Conservation (phyloP, 2,888 invertebrate species). For the Acronicta leporina region DNA sequence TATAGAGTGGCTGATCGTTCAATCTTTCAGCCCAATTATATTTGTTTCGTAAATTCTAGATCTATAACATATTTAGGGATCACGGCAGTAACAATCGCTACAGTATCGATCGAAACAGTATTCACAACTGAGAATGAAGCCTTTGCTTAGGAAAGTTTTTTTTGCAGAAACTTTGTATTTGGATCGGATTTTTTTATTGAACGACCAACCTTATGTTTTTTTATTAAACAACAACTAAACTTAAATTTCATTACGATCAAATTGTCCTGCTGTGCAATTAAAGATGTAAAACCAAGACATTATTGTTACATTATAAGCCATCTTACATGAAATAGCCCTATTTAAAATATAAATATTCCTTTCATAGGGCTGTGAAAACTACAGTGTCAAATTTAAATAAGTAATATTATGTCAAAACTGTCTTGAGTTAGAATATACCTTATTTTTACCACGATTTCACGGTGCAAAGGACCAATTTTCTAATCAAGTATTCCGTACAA, state of each 20-base stretch:
- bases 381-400: background rate
- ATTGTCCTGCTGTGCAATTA: constrained; percentile 1
- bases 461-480: background rate
- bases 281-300: constrained; percentile 9
- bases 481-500: background rate
- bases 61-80: too few species aligned
- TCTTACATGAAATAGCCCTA: background rate
- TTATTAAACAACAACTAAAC: background rate
- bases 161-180: too few species aligned
- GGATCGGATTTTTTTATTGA: too few species aligned
- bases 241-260: background rate
- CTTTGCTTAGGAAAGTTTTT: too few species aligned
- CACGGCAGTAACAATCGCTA: too few species aligned
- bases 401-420: constrained; percentile 26
- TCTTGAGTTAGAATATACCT: constrained; percentile 5
- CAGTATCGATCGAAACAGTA: too few species aligned
- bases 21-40: too few species aligned
- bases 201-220: background rate
- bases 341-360: constrained; percentile 15
- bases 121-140: too few species aligned
- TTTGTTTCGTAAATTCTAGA: too few species aligned
- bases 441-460: constrained; percentile 3
- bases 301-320: constrained; percentile 1
- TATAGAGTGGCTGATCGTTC: too few species aligned
- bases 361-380: constrained; percentile 3